phyloP scores from a whole-genome alignment of 2,113 vertebrate genomes.

The Eulacestoma nigropectus region DNA sequence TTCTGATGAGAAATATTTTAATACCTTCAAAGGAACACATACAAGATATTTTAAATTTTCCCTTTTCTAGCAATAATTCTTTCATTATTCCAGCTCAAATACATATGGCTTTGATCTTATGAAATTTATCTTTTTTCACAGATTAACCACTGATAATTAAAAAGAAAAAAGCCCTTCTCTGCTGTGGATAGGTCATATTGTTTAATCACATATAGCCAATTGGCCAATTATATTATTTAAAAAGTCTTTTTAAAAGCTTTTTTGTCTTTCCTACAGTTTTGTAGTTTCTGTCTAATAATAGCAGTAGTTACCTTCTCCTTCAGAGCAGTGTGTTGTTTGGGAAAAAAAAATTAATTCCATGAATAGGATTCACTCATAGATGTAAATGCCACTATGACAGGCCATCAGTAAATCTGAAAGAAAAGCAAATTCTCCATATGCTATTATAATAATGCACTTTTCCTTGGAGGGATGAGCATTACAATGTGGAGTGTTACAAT shows the following conservation, averaged over 20 bases:
- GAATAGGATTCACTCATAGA: not conserved
- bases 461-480: not conserved
- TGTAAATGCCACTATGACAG: not conserved
- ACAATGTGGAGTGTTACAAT: not conserved
- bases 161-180: not conserved
- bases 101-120: not conserved
- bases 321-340: not conserved
- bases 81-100: not conserved
- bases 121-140: not conserved
- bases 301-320: not conserved
- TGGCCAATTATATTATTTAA: not conserved
- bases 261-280: not conserved
- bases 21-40: not conserved
- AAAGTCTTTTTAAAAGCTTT: not conserved
- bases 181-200: not conserved
- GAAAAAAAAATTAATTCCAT: not conserved
- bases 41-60: not conserved
- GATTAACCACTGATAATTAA: not conserved
- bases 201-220: not conserved
- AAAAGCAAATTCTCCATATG: not conserved
- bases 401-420: not conserved
- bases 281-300: not conserved
- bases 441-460: not conserved
- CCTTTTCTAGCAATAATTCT: not conserved
- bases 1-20: not conserved